These are phyloP conservation scores for Bicyclus anynana DNA, from an alignment of 1,140 invertebrate species.

Conservation along the genomic window DNA sequence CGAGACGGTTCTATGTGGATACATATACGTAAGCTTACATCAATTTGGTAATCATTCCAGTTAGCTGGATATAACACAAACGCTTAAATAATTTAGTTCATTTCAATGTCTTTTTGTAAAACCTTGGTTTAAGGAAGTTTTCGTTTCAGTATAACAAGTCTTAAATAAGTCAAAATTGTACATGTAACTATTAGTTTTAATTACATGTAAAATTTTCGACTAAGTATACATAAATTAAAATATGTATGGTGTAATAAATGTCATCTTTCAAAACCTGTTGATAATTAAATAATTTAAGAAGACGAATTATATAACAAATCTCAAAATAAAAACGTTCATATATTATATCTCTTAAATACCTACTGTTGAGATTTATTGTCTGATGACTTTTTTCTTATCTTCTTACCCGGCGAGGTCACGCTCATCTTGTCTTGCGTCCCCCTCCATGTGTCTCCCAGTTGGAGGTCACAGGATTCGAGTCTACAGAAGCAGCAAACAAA, in stretches of 20 bases:
- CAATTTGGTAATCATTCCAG: background rate
- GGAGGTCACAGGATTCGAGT: conserved; percentile 88
- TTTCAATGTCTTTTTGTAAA: too few species aligned
- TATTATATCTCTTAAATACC: conserved; percentile 68
- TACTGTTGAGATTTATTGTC: conserved; percentile 90
- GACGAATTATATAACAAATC: conserved; percentile 24
- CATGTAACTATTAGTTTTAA: too few species aligned
- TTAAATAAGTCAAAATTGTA: too few species aligned
- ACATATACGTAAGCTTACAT: background rate
- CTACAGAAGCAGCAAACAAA: conserved; percentile 78
- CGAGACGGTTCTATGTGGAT: background rate
- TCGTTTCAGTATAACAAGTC: too few species aligned
- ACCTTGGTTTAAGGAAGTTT: too few species aligned
- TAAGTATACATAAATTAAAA: too few species aligned
- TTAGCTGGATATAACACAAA: background rate
- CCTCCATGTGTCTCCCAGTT: conserved; percentile 83
- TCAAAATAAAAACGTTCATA: conserved; percentile 25
- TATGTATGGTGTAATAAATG: background rate
- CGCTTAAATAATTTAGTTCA: background rate
- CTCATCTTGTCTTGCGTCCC: conserved; percentile 90
- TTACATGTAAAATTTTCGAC: too few species aligned
- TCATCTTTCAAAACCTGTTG: background rate
- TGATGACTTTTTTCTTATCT: conserved; percentile 90
- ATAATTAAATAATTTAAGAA: background rate
- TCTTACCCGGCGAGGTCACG: conserved; percentile 85